phyloP scores from a whole-genome alignment of 2,888 invertebrate genomes.

The Scaptomyza tumidula region DNA sequence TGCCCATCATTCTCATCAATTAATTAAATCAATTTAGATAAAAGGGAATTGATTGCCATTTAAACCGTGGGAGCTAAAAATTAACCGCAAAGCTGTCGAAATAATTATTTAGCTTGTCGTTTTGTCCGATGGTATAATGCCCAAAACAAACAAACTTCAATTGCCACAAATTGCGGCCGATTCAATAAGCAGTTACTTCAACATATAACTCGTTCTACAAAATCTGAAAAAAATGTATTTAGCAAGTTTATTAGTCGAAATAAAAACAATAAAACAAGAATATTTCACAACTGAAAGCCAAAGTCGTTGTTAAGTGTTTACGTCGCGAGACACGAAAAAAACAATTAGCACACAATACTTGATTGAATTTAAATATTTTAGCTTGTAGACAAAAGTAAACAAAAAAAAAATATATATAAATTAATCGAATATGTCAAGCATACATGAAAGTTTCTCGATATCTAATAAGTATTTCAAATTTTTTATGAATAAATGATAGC shows the following conservation, averaged over 20 bases:
- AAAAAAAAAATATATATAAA: constrained; percentile 14
- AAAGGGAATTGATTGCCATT: constrained; percentile 55
- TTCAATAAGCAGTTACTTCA: constrained; percentile 38
- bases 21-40: constrained; percentile 70
- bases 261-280: constrained; percentile 33
- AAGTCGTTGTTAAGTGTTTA: constrained; percentile 27
- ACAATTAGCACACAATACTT: constrained; percentile 48
- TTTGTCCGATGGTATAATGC: constrained; percentile 40
- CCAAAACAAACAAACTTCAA: constrained; percentile 50
- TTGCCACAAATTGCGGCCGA: constrained; percentile 47
- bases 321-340: constrained; percentile 21
- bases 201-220: constrained; percentile 55
- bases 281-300: constrained; percentile 27
- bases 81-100: constrained; percentile 40
- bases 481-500: constrained; percentile 4
- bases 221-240: constrained; percentile 14
- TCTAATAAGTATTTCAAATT: constrained; percentile 5
- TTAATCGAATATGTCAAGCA: constrained; percentile 5
- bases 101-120: constrained; percentile 55
- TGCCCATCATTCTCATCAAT: constrained; percentile 50
- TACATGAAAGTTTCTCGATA: neutral
- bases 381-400: constrained; percentile 7
- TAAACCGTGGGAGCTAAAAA: constrained; percentile 63
- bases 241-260: constrained; percentile 27
- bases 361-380: constrained; percentile 24